Conservation (phyloP, 2,888 invertebrate genomes). For the Chymomyza amoena region DNA sequence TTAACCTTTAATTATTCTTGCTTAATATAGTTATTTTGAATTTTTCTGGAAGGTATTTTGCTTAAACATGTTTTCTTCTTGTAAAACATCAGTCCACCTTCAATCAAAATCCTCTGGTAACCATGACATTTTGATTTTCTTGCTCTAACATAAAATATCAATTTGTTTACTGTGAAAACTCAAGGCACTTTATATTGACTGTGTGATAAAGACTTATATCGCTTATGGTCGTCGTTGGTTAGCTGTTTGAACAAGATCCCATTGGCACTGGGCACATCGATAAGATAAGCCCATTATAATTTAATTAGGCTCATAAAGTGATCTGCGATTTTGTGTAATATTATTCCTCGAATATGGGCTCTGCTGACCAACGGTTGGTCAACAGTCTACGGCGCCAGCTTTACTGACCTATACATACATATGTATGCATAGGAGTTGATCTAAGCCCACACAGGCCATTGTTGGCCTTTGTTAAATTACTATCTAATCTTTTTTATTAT, state of each 20-base stretch:
- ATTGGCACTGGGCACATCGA: constrained; percentile 34
- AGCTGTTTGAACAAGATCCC: constrained; percentile 39
- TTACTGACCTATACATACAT: neutral
- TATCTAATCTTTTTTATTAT: neutral
- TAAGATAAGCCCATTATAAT: constrained; percentile 44
- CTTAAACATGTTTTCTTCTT: neutral
- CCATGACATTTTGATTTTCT: constrained; percentile 43
- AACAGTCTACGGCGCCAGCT: constrained; percentile 14
- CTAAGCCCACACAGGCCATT: neutral
- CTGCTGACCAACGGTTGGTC: constrained; percentile 6
- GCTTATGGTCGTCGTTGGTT: neutral
- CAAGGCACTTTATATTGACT: neutral
- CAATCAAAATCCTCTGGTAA: constrained; percentile 34
- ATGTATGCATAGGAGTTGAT: neutral
- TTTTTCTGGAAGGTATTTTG: too few species aligned
- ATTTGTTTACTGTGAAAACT: constrained; percentile 20
- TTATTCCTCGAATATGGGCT: neutral
- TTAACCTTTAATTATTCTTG: too few species aligned
- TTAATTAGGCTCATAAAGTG: constrained; percentile 23
- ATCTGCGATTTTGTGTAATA: constrained; percentile 18
- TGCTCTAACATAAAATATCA: constrained; percentile 15
- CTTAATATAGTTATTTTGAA: too few species aligned
- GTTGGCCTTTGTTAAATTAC: neutral
- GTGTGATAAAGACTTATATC: neutral
- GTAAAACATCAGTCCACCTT: neutral